Evolutionary conservation across 1,140 invertebrate species (phyloP).

Genomic region (Nixonia krombeini): DNA sequence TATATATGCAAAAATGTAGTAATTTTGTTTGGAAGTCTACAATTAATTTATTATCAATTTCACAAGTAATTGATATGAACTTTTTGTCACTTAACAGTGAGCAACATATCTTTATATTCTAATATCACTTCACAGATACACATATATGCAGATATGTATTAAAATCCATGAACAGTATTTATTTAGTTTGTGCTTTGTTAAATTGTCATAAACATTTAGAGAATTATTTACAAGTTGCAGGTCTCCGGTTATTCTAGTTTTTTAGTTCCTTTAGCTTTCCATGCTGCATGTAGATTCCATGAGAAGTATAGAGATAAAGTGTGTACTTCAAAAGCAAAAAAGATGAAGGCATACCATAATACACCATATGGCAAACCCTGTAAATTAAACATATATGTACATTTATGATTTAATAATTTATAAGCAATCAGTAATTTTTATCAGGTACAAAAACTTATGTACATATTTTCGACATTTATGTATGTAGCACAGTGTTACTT

Average conservation of each 20-base stretch:
- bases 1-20: background rate
- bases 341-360: constrained; percentile 94
- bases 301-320: constrained; percentile 92
- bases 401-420: too few species aligned
- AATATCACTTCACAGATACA: background rate
- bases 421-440: too few species aligned
- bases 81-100: background rate
- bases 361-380: constrained; percentile 92
- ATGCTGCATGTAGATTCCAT: constrained; percentile 87
- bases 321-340: constrained; percentile 92
- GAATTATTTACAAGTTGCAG: constrained; percentile 9
- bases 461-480: too few species aligned
- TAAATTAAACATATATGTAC: constrained; percentile 65
- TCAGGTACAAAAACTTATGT: too few species aligned
- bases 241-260: constrained; percentile 68
- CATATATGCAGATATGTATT: background rate
- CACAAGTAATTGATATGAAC: background rate
- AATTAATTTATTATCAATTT: background rate
- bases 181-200: too few species aligned
- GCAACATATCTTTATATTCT: constrained; percentile 1
- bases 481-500: background rate
- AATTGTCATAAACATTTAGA: too few species aligned
- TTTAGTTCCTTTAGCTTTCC: constrained; percentile 82
- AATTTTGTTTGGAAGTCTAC: background rate
- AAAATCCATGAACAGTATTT: background rate